Evolutionary conservation across 2,888 invertebrate genomes (phyloP).

Genomic region (Anticlea derivata): DNA sequence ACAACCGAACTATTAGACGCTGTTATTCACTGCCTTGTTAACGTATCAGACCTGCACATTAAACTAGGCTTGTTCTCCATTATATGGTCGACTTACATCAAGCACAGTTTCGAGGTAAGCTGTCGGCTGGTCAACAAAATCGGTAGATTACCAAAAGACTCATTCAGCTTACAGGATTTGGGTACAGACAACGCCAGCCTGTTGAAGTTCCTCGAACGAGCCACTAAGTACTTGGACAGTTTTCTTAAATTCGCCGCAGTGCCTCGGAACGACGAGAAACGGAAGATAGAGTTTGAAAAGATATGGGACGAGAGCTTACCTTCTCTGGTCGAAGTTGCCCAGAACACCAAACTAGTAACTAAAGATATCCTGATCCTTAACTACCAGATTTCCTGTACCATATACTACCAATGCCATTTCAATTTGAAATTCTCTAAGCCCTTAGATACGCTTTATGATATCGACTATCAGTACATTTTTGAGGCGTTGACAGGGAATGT

Average conservation of each 20-base stretch:
- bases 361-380: constrained; percentile 91
- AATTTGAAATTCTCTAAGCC: constrained; percentile 89
- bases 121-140: constrained; percentile 91
- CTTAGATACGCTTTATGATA: constrained; percentile 90
- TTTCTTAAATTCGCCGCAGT: constrained; percentile 71
- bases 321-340: constrained; percentile 90
- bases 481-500: constrained; percentile 68
- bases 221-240: constrained; percentile 73
- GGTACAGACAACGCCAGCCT: constrained; percentile 87
- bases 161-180: constrained; percentile 90
- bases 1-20: constrained; percentile 87
- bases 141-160: constrained; percentile 93
- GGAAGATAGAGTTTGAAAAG: constrained; percentile 82
- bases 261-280: constrained; percentile 61
- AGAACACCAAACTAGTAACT: constrained; percentile 89
- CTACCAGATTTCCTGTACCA: constrained; percentile 89
- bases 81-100: constrained; percentile 95
- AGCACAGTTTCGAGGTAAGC: constrained; percentile 89
- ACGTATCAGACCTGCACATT: constrained; percentile 86
- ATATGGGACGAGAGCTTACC: constrained; percentile 87
- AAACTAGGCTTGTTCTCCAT: constrained; percentile 92
- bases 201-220: constrained; percentile 71
- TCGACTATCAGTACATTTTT: constrained; percentile 85
- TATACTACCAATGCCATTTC: constrained; percentile 92
- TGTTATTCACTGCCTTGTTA: constrained; percentile 87